phyloP scores from a whole-genome alignment of 2,113 vertebrate species.

The Xyliphius kryptos region DNA sequence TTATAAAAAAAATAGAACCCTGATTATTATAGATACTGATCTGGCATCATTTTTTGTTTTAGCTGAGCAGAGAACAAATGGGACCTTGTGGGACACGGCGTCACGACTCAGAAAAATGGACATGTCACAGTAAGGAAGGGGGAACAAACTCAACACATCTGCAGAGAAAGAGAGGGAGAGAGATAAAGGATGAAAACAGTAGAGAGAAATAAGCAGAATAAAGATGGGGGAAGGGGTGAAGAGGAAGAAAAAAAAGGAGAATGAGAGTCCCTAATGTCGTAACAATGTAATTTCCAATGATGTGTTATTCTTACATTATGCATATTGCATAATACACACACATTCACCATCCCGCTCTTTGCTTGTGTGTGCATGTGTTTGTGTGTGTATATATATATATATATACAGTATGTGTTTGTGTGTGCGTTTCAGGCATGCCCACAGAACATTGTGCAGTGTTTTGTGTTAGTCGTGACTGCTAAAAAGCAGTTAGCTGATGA shows the following conservation, averaged over 20 bases:
- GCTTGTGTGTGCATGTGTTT: slow-evolving; percentile 36
- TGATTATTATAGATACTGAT: too few relatives aligned
- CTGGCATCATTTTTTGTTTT: slow-evolving; percentile 1
- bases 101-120: slow-evolving; percentile 39
- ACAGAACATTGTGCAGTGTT: slow-evolving; percentile 69
- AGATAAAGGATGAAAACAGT: background rate
- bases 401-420: slow-evolving; percentile 19
- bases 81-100: slow-evolving; percentile 35
- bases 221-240: background rate
- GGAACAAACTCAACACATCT: slow-evolving; percentile 19
- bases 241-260: too few relatives aligned
- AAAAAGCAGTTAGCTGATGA: slow-evolving; percentile 80
- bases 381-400: slow-evolving; percentile 43
- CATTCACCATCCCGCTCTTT: too few relatives aligned
- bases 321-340: too few relatives aligned
- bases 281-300: slow-evolving; percentile 25
- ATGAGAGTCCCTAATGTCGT: slow-evolving; percentile 17
- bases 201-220: background rate
- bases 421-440: slow-evolving; percentile 59
- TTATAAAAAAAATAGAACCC: too few relatives aligned
- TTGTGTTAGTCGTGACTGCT: slow-evolving; percentile 86
- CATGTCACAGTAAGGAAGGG: slow-evolving; percentile 31
- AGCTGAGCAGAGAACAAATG: slow-evolving; percentile 2
- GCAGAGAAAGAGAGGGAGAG: slow-evolving; percentile 19
- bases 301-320: too few relatives aligned